Conservation (phyloP, 2,888 invertebrate species). For the Caprella mutica region DNA sequence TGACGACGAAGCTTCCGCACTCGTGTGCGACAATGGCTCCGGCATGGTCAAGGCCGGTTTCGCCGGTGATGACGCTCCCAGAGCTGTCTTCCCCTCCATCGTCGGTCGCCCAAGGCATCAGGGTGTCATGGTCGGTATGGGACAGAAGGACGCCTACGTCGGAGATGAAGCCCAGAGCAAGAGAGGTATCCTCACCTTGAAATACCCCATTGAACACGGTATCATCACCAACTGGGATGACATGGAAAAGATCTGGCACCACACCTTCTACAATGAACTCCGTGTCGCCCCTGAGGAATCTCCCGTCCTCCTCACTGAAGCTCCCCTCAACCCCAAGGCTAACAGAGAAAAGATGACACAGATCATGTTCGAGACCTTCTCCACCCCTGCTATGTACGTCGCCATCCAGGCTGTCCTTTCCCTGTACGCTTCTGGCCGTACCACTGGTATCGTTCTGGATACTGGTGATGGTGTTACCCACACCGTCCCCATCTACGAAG, state of each 20-base stretch:
- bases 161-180: constrained; percentile 34
- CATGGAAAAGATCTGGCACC: constrained; percentile 99
- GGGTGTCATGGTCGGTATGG: constrained; percentile 44
- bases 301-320: too few relatives aligned
- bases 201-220: constrained; percentile 35
- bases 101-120: constrained; percentile 40
- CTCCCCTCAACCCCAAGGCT: constrained; percentile 6
- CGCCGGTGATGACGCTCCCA: constrained; percentile 29
- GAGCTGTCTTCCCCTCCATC: constrained; percentile 29
- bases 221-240: constrained; percentile 78
- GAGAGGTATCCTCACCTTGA: constrained; percentile 34
- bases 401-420: constrained; percentile 12
- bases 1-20: constrained; percentile 27
- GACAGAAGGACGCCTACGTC: constrained; percentile 47
- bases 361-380: constrained; percentile 6
- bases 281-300: constrained; percentile 92
- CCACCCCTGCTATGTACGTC: constrained; percentile 14
- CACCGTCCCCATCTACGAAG: constrained; percentile 23
- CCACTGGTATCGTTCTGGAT: constrained; percentile 18
- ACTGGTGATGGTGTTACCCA: constrained; percentile 23
- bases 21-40: constrained; percentile 31
- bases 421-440: constrained; percentile 16
- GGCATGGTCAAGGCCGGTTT: constrained; percentile 29
- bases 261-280: constrained; percentile 96
- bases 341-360: constrained; percentile 9